Conservation (phyloP, 1,140 invertebrate species). For the Tetramorium parvispinum region DNA sequence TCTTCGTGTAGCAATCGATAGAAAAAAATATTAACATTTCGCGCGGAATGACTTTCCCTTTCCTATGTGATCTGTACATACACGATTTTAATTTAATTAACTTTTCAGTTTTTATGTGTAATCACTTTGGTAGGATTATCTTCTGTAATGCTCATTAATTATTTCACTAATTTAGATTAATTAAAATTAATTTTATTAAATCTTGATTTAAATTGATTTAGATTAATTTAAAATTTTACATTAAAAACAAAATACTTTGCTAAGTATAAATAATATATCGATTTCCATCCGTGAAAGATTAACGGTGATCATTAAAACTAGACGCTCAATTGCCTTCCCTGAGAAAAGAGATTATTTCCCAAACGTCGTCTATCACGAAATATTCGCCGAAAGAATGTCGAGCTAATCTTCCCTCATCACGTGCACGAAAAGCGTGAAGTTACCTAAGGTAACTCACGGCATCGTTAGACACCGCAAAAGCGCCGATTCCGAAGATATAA, state of each 20-base stretch:
- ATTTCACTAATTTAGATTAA: background rate
- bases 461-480: slow-evolving; percentile 43
- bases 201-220: background rate
- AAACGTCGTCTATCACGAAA: slow-evolving; percentile 34
- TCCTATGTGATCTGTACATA: background rate
- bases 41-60: slow-evolving; percentile 19
- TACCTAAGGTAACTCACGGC: slow-evolving; percentile 24
- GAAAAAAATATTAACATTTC: slow-evolving; percentile 40
- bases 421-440: slow-evolving; percentile 34
- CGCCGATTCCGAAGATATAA: slow-evolving; percentile 43
- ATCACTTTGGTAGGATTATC: background rate
- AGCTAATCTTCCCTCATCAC: slow-evolving; percentile 35
- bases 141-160: background rate
- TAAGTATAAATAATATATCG: background rate
- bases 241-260: background rate
- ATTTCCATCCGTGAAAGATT: background rate
- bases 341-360: background rate
- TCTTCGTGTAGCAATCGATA: slow-evolving; percentile 2
- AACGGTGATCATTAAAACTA: slow-evolving; percentile 11
- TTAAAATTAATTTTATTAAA: background rate
- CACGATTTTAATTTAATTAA: background rate
- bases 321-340: background rate
- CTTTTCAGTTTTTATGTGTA: background rate
- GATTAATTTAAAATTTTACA: background rate
- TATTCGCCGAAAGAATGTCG: slow-evolving; percentile 1